Evolutionary conservation across 2,888 invertebrate species (phyloP).

Genomic region (Tenthredo notha): DNA sequence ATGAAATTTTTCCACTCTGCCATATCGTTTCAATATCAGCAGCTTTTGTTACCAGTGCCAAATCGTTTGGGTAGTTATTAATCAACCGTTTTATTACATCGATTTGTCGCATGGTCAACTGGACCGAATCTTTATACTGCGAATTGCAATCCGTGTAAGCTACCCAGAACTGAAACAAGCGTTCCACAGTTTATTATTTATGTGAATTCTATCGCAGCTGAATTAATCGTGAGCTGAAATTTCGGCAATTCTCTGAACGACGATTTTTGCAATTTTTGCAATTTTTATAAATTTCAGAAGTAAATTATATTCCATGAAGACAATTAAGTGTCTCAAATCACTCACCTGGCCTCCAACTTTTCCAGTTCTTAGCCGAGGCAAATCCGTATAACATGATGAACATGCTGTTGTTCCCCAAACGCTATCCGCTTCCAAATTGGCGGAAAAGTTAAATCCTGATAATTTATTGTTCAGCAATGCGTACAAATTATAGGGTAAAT

Average conservation of each 20-base stretch:
- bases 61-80: constrained; percentile 75
- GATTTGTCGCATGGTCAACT: constrained; percentile 82
- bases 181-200: background rate
- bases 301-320: background rate
- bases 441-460: constrained; percentile 74
- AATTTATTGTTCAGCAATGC: constrained; percentile 75
- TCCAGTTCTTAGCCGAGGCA: constrained; percentile 79
- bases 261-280: background rate
- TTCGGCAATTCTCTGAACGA: background rate
- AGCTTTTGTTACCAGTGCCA: constrained; percentile 76
- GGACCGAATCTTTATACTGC: constrained; percentile 81
- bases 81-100: constrained; percentile 82
- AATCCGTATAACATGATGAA: constrained; percentile 79
- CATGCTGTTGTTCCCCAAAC: constrained; percentile 76
- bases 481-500: constrained; percentile 78
- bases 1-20: constrained; percentile 80
- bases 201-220: background rate
- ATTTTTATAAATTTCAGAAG: background rate
- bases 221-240: background rate
- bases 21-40: constrained; percentile 70
- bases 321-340: background rate
- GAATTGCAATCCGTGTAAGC: constrained; percentile 80
- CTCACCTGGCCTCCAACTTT: constrained; percentile 81
- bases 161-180: constrained; percentile 81
- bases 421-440: constrained; percentile 74